Evolutionary conservation across 2,113 vertebrate genomes (phyloP).

Genomic region (Ceratotherium simum): DNA sequence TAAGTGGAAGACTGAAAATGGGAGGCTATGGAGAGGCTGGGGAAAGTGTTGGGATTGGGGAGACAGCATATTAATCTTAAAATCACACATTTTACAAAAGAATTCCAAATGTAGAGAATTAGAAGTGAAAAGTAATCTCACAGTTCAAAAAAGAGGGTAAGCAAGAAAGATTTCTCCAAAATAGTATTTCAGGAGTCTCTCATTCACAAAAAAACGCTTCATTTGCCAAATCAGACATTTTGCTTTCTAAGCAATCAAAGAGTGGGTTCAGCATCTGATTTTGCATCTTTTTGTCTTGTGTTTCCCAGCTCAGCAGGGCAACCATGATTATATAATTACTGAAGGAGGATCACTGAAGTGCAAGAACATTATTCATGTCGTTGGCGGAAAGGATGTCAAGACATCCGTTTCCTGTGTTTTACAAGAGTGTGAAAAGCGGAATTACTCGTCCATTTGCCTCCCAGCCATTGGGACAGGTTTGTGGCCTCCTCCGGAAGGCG

Average conservation of each 20-base stretch:
- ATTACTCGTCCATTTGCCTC: constrained; percentile 89
- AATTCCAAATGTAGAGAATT: constrained; percentile 13
- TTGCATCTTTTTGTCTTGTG: constrained; percentile 48
- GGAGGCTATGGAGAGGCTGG: not conserved
- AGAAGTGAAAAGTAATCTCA: constrained; percentile 24
- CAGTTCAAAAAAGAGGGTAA: not conserved
- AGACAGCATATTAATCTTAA: not conserved
- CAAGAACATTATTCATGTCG: constrained; percentile 92
- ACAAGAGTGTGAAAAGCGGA: constrained; percentile 85
- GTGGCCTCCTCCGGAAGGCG: constrained; percentile 48
- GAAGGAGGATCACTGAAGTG: constrained; percentile 89
- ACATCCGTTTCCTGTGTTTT: constrained; percentile 85
- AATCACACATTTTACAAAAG: constrained; percentile 28
- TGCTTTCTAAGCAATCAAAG: constrained; percentile 6
- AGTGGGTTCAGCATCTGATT: not conserved
- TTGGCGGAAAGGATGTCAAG: constrained; percentile 79
- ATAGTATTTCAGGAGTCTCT: not conserved
- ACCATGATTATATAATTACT: constrained; percentile 88
- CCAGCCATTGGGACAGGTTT: constrained; percentile 96
- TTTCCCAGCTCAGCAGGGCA: constrained; percentile 84
- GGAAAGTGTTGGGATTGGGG: not conserved
- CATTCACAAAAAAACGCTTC: not conserved
- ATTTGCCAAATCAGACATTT: not conserved
- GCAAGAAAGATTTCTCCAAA: not conserved
- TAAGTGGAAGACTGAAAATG: not conserved